phyloP scores from a whole-genome alignment of 2,797 vertebrate species.

The Borostomias antarcticus region DNA sequence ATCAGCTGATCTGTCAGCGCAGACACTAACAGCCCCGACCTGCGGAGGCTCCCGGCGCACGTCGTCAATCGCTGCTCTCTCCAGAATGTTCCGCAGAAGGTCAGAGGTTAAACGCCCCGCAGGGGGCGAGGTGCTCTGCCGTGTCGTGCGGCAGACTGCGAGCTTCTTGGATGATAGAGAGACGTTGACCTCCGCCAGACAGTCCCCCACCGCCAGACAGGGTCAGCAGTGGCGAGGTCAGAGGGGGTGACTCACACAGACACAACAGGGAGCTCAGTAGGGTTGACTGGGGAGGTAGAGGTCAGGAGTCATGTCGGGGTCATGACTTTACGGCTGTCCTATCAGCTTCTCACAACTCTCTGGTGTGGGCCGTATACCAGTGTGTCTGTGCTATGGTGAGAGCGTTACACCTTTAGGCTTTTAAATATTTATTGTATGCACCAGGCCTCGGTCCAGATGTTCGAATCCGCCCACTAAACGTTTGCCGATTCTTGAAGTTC shows the following conservation, averaged over 20 bases:
- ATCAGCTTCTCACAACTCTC: background rate
- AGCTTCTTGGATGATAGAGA: slow-evolving; percentile 50
- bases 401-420: background rate
- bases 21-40: slow-evolving; percentile 18
- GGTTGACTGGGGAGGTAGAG: background rate
- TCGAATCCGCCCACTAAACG: too few relatives aligned
- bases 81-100: slow-evolving; percentile 23
- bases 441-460: too few relatives aligned
- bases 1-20: background rate
- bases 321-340: background rate
- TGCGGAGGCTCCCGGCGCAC: slow-evolving; percentile 44
- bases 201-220: slow-evolving; percentile 45
- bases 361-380: background rate
- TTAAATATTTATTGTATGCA: too few relatives aligned
- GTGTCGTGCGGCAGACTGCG: slow-evolving; percentile 42
- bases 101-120: slow-evolving; percentile 54
- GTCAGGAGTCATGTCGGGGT: background rate
- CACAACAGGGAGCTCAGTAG: too few relatives aligned
- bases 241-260: background rate
- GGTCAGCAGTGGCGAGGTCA: background rate
- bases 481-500: too few relatives aligned
- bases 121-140: too few relatives aligned
- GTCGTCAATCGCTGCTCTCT: slow-evolving; percentile 33
- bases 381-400: too few relatives aligned
- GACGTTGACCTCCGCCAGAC: slow-evolving; percentile 54